Conservation (phyloP, 2,113 vertebrate genomes). For the Spheniscus mendiculus region DNA sequence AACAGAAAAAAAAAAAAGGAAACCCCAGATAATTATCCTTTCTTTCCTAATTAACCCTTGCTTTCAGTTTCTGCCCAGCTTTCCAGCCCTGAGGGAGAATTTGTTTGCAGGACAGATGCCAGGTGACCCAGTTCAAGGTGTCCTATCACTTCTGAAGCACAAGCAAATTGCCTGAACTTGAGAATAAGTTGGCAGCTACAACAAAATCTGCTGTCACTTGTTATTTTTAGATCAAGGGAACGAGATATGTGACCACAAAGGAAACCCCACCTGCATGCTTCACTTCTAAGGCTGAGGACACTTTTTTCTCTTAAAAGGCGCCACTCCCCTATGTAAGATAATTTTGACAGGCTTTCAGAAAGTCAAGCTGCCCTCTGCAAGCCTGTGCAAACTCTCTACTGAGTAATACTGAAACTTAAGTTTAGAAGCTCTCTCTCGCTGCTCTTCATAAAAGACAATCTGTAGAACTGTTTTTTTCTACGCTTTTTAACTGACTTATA, state of each 20-base stretch:
- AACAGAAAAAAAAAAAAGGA: background rate
- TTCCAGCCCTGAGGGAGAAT: background rate
- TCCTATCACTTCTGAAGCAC: background rate
- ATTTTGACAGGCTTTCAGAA: conserved; percentile 13
- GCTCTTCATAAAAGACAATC: background rate
- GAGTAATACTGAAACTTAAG: background rate
- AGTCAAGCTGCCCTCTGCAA: conserved; percentile 16
- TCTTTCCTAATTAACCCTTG: conserved; percentile 39
- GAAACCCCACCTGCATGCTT: conserved; percentile 41
- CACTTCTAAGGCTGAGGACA: background rate
- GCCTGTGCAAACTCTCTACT: background rate
- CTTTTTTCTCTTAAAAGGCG: background rate
- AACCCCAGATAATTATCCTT: background rate
- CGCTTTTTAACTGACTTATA: background rate
- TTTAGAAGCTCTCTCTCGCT: background rate
- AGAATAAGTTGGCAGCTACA: background rate
- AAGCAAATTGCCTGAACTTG: background rate
- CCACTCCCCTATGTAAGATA: background rate
- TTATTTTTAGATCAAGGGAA: conserved; percentile 44
- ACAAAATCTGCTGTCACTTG: background rate
- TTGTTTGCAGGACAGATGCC: background rate
- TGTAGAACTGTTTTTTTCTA: background rate
- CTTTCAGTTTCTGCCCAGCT: background rate
- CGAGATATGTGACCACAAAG: conserved; percentile 15
- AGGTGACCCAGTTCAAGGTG: conserved; percentile 22